These are phyloP conservation scores for Macroglossus sobrinus DNA, from an alignment of 2,113 vertebrate species.

Conservation along the genomic window DNA sequence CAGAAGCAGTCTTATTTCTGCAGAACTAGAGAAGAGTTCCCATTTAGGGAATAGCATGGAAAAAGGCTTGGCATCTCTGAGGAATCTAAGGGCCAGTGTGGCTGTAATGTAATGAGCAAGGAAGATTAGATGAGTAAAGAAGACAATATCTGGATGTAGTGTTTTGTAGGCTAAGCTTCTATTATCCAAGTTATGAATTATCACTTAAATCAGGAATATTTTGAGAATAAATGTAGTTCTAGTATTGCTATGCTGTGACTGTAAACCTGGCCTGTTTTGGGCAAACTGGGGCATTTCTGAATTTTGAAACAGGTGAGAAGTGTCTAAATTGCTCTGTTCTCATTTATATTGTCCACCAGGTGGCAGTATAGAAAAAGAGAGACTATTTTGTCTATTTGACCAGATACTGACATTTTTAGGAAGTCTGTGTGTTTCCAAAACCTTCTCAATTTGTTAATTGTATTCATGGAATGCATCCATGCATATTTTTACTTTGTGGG, in stretches of 20 bases:
- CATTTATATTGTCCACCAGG: conserved; percentile 26
- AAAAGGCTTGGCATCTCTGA: background rate
- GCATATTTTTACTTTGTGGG: background rate
- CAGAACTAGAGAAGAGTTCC: background rate
- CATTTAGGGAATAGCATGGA: background rate
- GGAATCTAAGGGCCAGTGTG: background rate
- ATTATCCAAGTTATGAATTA: background rate
- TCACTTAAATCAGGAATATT: background rate
- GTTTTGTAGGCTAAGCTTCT: background rate
- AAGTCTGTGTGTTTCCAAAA: conserved; percentile 19
- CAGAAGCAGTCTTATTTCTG: background rate
- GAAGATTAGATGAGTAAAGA: background rate
- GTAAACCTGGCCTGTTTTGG: background rate
- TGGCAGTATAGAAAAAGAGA: conserved; percentile 65
- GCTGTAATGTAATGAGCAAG: background rate
- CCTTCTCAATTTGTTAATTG: conserved; percentile 48
- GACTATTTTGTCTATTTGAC: background rate
- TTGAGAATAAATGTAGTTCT: background rate
- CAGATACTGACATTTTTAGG: background rate
- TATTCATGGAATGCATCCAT: conserved; percentile 42
- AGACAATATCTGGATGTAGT: background rate
- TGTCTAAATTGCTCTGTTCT: background rate
- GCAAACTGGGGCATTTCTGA: background rate
- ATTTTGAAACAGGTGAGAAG: background rate
- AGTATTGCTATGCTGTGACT: background rate